Evolutionary conservation across 2,888 invertebrate species (phyloP), one percentile per base, ranked within the genome.

Genomic region (Hypselothyrea guttata): DNA sequence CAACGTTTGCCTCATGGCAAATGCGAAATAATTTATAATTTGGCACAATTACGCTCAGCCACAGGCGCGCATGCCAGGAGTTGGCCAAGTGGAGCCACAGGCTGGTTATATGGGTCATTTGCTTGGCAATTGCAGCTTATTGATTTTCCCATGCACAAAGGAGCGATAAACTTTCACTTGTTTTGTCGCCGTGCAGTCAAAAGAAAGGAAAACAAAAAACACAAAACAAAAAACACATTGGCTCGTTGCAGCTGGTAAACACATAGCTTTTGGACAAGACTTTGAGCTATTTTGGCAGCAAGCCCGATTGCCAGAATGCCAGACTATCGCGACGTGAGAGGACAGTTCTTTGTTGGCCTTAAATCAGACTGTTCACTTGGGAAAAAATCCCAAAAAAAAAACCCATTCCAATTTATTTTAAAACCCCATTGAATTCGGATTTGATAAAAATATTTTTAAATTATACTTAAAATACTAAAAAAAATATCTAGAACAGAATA

Each of bases 11-110:
- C 65, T 55, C 71, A 62, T 71, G 53, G 70, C 69, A 69, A 74
- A 77, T 67, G 48, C 71, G 66, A 82, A 81, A 81, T 84, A 84
- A 84, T 81, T 84, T 81, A 84, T 81, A 81, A 84, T 81, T 84
- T 77, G 75, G 78, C 75, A 77, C 82, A 84, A 81, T 77, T 77
- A 84, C 71, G 57, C 54, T 55, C 67, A 70, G 70, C 64, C 74
- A 53, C 74, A 64, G 70, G 67, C 66, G 53, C 53, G 49, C 67
- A 27, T 49, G 59, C 67, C 47, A 45, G 12, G 8, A 31, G 12
- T 1, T 35, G 46, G 9, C n/a, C 34, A 15, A 47, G 18, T 41
- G 48, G 38, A 28, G 18, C 64, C 45, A 35, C 44, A 28, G 42
- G 38, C 38, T 57, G 56, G 56, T 58, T 73, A 66, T 62, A 68